phyloP scores from a whole-genome alignment of 2,888 invertebrate genomes.

The Nyleta sp. region DNA sequence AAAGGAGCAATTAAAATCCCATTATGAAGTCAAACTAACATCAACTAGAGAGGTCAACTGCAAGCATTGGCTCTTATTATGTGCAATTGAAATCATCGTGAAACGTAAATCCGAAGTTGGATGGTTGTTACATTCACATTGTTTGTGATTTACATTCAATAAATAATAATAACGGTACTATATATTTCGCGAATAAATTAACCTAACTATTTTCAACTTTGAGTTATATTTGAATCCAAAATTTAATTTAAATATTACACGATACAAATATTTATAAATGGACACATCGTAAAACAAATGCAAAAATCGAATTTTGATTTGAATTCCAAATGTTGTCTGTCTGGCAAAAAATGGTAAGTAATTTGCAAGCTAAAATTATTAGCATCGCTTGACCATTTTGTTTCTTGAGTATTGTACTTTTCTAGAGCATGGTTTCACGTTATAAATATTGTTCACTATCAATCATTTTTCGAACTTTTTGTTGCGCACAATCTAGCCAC shows the following conservation, averaged over 20 bases:
- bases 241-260: too few relatives aligned
- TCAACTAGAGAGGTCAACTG: constrained; percentile 50
- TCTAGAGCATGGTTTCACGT: constrained; percentile 8
- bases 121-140: constrained; percentile 10
- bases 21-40: constrained; percentile 53
- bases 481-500: not conserved
- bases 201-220: too few relatives aligned
- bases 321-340: not conserved
- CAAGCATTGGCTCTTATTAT: constrained; percentile 57
- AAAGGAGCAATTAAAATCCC: constrained; percentile 27
- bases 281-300: too few relatives aligned
- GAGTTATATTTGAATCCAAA: too few relatives aligned
- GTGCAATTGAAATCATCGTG: constrained; percentile 55
- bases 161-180: too few relatives aligned
- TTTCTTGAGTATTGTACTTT: constrained; percentile 14
- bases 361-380: not conserved
- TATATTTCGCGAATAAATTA: too few relatives aligned
- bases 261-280: too few relatives aligned
- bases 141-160: constrained; percentile 15
- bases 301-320: not conserved
- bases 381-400: constrained; percentile 41
- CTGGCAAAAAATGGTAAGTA: not conserved
- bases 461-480: not conserved
- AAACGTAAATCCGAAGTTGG: constrained; percentile 45
- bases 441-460: constrained; percentile 14